A percentile compares a stretch with the other conserved stretches of the same genome.
These are phyloP conservation scores for Silurus lanzhouensis DNA, from an alignment of 2,797 vertebrate species.

Conservation along the genomic window DNA sequence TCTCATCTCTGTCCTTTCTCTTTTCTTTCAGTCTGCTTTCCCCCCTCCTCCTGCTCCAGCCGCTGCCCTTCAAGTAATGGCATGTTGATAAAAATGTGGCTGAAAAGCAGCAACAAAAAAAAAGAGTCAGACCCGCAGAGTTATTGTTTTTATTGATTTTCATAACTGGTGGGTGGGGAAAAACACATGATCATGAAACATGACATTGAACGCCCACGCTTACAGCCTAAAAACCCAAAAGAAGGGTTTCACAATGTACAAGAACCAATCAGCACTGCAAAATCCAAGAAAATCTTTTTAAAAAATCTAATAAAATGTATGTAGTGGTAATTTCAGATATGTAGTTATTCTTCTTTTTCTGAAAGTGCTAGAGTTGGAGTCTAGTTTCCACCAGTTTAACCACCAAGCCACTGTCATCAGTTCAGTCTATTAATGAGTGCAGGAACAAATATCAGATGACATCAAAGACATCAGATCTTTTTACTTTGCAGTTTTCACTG, in stretches of 20 bases:
- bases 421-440: neutral
- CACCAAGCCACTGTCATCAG: neutral
- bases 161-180: conserved; percentile 59
- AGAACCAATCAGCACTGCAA: neutral
- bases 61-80: conserved; percentile 53
- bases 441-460: too few species aligned
- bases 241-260: conserved; percentile 1
- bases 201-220: conserved; percentile 65
- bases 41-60: conserved; percentile 28
- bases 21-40: conserved; percentile 16
- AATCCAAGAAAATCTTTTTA: neutral
- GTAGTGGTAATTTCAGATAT: neutral
- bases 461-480: too few species aligned
- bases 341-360: neutral
- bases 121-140: conserved; percentile 66
- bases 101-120: conserved; percentile 52
- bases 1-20: conserved; percentile 44
- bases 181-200: conserved; percentile 70
- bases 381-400: neutral
- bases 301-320: neutral
- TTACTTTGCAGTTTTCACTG: too few species aligned
- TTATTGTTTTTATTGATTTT: conserved; percentile 88
- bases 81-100: conserved; percentile 70
- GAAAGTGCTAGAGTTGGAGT: neutral
- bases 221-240: conserved; percentile 32